A percentile compares a stretch with the other conserved stretches of the same genome.
Evolutionary conservation across 2,797 vertebrate species (phyloP).

Genomic region (Nyctibius grandis): DNA sequence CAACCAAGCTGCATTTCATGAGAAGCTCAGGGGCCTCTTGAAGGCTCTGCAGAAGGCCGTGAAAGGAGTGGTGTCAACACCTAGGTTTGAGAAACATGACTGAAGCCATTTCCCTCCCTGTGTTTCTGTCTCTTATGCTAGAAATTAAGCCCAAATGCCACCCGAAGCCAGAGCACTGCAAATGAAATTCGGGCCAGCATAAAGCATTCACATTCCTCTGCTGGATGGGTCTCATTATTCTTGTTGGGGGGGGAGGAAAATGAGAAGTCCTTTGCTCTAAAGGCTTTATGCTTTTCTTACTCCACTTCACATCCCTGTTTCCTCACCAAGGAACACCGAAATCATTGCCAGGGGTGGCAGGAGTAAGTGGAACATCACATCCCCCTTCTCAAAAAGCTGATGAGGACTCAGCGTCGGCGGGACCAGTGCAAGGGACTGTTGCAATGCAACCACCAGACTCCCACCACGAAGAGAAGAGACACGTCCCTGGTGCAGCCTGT

Average conservation of each 20-base stretch:
- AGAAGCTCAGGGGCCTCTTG: not conserved
- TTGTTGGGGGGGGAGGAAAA: not conserved
- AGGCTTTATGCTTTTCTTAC: not conserved
- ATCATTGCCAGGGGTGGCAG: not conserved
- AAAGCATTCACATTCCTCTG: not conserved
- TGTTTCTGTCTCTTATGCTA: not conserved
- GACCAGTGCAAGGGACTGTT: fast-evolving
- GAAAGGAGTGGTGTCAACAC: not conserved
- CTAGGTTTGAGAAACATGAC: not conserved
- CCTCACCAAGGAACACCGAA: not conserved
- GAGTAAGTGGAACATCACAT: not conserved
- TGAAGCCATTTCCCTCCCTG: not conserved
- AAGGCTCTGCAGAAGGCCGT: not conserved
- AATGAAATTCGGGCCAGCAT: not conserved
- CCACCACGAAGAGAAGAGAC: not conserved
- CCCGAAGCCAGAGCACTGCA: not conserved
- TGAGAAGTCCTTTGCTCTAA: not conserved
- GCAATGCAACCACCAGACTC: not conserved
- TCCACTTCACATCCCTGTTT: not conserved
- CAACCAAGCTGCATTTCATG: not conserved
- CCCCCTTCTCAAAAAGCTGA: not conserved
- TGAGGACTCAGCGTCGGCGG: fast-evolving
- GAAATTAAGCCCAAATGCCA: not conserved
- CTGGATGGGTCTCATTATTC: not conserved
- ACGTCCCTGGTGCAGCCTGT: fast-evolving